Evolutionary conservation across 2,113 vertebrate genomes (phyloP).

Genomic region (Malurus elegans): DNA sequence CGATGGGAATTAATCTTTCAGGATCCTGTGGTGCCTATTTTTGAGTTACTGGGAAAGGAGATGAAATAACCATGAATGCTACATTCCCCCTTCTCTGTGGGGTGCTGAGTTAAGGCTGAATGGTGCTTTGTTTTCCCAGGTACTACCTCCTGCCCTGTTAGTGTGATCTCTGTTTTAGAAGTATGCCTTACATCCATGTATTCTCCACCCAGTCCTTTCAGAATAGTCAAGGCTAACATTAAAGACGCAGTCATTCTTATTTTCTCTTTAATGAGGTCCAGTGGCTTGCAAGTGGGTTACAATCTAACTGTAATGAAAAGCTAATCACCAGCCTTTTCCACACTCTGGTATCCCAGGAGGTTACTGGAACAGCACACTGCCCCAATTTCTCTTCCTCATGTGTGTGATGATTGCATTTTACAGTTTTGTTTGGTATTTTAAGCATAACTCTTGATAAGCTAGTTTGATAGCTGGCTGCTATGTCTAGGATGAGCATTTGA

Average conservation of each 20-base stretch:
- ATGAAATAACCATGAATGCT: not conserved
- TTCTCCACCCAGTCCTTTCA: not conserved
- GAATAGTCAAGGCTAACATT: not conserved
- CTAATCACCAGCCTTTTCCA: not conserved
- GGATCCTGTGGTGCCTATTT: not conserved
- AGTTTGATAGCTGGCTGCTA: not conserved
- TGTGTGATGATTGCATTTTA: not conserved
- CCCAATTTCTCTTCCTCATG: not conserved
- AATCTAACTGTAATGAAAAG: not conserved
- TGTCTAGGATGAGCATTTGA: not conserved
- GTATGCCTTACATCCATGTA: not conserved
- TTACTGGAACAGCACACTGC: slow-evolving; percentile 37
- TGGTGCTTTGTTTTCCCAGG: not conserved
- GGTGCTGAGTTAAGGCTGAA: not conserved
- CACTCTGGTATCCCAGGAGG: slow-evolving; percentile 15
- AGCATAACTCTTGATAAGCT: slow-evolving; percentile 11
- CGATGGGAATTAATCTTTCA: not conserved
- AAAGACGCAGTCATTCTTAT: not conserved
- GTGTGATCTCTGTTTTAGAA: not conserved
- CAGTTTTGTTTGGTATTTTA: slow-evolving; percentile 3
- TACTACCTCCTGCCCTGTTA: not conserved
- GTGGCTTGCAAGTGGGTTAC: not conserved
- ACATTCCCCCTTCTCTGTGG: not conserved
- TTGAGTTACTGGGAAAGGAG: not conserved
- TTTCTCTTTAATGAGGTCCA: not conserved